phyloP scores from a whole-genome alignment of 2,797 vertebrate genomes.

The Siniperca obscura region DNA sequence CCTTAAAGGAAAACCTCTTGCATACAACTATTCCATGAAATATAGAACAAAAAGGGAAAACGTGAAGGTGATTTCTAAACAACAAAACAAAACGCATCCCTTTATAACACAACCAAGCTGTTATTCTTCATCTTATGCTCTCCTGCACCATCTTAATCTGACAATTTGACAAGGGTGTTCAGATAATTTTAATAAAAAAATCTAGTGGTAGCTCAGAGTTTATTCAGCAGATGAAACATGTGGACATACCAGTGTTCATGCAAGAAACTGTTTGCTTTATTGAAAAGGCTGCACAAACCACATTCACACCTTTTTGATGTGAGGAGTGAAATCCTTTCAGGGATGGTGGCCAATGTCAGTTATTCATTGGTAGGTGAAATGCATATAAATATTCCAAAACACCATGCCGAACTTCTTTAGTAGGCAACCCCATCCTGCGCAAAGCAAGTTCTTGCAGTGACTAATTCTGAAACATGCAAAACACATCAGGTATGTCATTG shows the following conservation, averaged over 20 bases:
- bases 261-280: background rate
- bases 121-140: background rate
- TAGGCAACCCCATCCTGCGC: background rate
- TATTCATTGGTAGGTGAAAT: background rate
- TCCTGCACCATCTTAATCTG: background rate
- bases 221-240: background rate
- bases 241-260: background rate
- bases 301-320: background rate
- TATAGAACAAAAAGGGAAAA: background rate
- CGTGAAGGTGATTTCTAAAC: background rate
- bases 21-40: background rate
- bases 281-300: background rate
- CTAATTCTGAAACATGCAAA: background rate
- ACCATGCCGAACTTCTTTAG: background rate
- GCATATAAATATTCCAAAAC: background rate
- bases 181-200: background rate
- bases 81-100: constrained; percentile 8
- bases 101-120: constrained; percentile 12
- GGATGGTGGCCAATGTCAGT: background rate
- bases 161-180: background rate
- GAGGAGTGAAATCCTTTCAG: background rate
- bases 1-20: background rate
- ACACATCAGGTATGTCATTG: background rate
- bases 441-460: background rate
- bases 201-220: background rate